phyloP scores from a whole-genome alignment of 2,113 vertebrate species.

The Eclectus roratus region DNA sequence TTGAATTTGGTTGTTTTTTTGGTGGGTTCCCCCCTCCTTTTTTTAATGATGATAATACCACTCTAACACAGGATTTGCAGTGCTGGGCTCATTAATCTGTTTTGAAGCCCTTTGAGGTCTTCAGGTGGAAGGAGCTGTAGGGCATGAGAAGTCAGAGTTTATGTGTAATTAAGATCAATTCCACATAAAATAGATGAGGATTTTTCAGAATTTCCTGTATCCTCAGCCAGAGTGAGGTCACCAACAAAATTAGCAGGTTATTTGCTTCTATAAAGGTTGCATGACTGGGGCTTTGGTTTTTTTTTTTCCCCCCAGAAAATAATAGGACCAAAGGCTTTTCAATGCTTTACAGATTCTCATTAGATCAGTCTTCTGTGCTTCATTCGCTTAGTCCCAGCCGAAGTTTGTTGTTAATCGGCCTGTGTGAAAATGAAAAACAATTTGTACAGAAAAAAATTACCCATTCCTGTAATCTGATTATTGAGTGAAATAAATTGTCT shows the following conservation, averaged over 20 bases:
- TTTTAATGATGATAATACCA: not conserved
- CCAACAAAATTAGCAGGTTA: not conserved
- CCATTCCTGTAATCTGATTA: not conserved
- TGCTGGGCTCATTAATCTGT: constrained; percentile 11
- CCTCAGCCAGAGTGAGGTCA: not conserved
- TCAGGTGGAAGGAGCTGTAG: not conserved
- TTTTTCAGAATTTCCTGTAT: not conserved
- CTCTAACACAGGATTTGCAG: not conserved
- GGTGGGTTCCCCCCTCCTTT: accelerated
- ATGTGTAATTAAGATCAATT: constrained; percentile 21
- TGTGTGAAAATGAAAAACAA: not conserved
- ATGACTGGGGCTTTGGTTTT: not conserved
- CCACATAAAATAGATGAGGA: not conserved
- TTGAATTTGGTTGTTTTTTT: not conserved
- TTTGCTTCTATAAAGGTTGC: not conserved
- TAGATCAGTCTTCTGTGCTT: not conserved
- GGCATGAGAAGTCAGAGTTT: not conserved
- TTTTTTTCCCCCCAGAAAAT: not conserved
- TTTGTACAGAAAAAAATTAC: not conserved
- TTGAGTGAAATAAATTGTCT: not conserved
- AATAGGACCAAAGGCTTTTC: not conserved
- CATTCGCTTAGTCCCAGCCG: not conserved
- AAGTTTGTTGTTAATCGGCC: not conserved
- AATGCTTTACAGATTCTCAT: not conserved
- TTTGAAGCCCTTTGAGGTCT: constrained; percentile 7